Conservation (phyloP, 2,113 vertebrate species). For the Oncorhynchus tshawytscha region DNA sequence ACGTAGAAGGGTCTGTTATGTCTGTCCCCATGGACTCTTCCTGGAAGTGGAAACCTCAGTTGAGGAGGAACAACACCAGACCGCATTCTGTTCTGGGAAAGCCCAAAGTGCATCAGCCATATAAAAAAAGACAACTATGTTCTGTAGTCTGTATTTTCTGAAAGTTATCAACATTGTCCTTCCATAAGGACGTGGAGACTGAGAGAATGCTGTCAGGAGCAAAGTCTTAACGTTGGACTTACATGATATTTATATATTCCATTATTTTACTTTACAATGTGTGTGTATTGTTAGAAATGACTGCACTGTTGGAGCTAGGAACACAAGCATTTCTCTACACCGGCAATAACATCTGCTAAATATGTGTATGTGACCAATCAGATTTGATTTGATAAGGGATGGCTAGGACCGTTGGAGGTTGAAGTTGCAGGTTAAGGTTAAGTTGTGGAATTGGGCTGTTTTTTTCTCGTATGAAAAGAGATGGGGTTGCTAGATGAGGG, state of each 20-base stretch:
- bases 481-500: conserved; percentile 31
- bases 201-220: too few species aligned
- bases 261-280: too few species aligned
- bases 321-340: too few species aligned
- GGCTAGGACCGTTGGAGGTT: background rate
- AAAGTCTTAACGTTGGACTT: too few species aligned
- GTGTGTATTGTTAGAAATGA: too few species aligned
- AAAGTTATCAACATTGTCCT: too few species aligned
- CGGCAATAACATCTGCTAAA: too few species aligned
- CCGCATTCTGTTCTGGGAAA: conserved; percentile 8
- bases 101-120: background rate
- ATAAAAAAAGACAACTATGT: too few species aligned
- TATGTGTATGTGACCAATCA: background rate
- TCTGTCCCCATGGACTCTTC: conserved; percentile 48
- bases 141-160: background rate
- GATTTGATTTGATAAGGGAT: too few species aligned
- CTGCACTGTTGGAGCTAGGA: too few species aligned
- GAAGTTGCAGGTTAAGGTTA: background rate
- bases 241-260: too few species aligned
- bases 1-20: conserved; percentile 24
- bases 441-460: conserved; percentile 15
- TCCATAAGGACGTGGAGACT: too few species aligned
- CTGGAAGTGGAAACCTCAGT: conserved; percentile 40
- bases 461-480: conserved; percentile 13
- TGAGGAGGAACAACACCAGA: conserved; percentile 24